A percentile compares a stretch with the other conserved stretches of the same genome.
These are phyloP conservation scores for Gobio occitaniae DNA, from an alignment of 2,797 vertebrate species.

Conservation along the genomic window DNA sequence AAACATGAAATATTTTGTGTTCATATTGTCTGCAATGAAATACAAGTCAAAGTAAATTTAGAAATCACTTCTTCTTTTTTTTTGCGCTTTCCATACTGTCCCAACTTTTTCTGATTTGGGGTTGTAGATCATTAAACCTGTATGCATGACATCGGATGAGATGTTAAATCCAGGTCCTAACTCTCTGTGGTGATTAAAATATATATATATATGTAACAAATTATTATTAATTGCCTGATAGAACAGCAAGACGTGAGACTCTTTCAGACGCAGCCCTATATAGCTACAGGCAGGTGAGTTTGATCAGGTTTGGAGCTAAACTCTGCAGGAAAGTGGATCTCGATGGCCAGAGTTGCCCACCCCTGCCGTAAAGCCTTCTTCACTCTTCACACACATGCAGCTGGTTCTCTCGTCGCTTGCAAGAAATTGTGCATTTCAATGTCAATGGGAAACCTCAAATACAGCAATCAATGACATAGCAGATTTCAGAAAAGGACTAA, in stretches of 20 bases:
- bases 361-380: background rate
- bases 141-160: background rate
- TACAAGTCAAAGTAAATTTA: too few species aligned
- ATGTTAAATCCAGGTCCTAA: too few species aligned
- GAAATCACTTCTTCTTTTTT: too few species aligned
- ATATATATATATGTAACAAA: too few species aligned
- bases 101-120: too few species aligned
- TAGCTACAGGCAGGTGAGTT: background rate
- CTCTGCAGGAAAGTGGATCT: background rate
- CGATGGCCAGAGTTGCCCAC: background rate
- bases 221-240: background rate
- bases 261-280: background rate
- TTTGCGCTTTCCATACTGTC: too few species aligned
- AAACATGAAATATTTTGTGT: too few species aligned
- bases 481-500: slow-evolving; percentile 16
- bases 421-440: background rate
- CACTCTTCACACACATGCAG: slow-evolving; percentile 48
- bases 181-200: too few species aligned
- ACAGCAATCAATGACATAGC: slow-evolving; percentile 15
- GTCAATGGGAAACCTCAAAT: slow-evolving; percentile 6
- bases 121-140: background rate
- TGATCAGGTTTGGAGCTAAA: background rate
- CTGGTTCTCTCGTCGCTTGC: background rate
- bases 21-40: too few species aligned
- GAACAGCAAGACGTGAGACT: background rate